Base-by-base conservation (phyloP, 2,888 invertebrate species). In the Hesperia comma region DNA sequence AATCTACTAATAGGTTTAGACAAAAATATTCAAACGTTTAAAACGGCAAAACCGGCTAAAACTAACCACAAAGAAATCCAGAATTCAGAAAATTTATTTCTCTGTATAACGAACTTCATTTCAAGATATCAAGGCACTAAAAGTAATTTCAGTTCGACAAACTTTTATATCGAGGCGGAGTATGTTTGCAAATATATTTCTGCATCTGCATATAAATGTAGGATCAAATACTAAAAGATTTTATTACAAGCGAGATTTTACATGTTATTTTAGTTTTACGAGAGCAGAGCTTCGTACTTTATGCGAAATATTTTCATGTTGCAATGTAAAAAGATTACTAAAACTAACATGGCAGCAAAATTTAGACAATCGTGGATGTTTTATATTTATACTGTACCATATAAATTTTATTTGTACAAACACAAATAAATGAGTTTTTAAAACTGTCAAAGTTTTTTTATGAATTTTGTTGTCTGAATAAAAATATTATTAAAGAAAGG, bases 161-260 rank as follows among this genome's bases (percentile, higher is more conserved):
- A 53, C n/a, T 56, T 17, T 17, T 43, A 26, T 49, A 21, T 51
- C 33, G 8, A 37, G 3, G n/a, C 41, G 1, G 41, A 8, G 41
- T 43, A 32, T 40, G 6, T 51, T 63, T 56, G 33, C 63, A 63
- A 46, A 46, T 43, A 63, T 56, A 63, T 49, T 63, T 21, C 49
- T 12, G 49, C 21, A 49, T 56, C 21, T 56, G 56, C 63, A 63
- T 56, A 56, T 33, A 51, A 40, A 57, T 41, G 57, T 63, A 56
- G 49, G 40, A 57, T 63, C 57, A 37, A 57, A 63, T 57, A 49
- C 56, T 63, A 63, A 57, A 57, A 63, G 40, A 56, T 63, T 63
- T 57, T 63, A 63, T 63, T 37, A 49, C 56, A 63, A 63, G 56
- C 21, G 37, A 63, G 56, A 46, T 63, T 63, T 63, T 77, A 62